Conservation (phyloP, 2,113 vertebrate genomes). For the Craseonycteris thonglongyai region DNA sequence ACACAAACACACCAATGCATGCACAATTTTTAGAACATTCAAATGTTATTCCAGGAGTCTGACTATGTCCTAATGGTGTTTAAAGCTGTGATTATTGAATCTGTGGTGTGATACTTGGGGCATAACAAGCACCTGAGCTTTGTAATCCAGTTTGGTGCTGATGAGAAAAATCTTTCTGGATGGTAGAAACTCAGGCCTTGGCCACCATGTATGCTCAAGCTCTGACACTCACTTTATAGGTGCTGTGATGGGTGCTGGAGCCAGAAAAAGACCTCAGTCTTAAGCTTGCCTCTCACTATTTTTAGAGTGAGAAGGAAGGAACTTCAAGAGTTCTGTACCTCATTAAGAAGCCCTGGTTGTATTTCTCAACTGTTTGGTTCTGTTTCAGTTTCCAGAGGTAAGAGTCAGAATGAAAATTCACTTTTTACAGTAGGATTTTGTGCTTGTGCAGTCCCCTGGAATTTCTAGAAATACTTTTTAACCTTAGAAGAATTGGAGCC, state of each 20-base stretch:
- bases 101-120: neutral
- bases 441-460: neutral
- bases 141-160: neutral
- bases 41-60: neutral
- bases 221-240: neutral
- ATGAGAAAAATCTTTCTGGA: neutral
- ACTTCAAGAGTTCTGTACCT: neutral
- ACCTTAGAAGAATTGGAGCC: neutral
- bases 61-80: neutral
- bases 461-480: constrained; percentile 1
- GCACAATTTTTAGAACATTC: neutral
- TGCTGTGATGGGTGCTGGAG: neutral
- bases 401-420: neutral
- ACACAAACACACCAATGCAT: neutral
- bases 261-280: neutral
- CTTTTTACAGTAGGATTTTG: neutral
- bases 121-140: neutral
- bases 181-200: neutral
- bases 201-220: neutral
- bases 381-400: neutral
- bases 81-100: neutral
- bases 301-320: neutral
- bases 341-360: neutral
- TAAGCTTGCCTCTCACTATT: neutral
- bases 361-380: neutral